These are phyloP conservation scores for Paracyprichromis sp. DNA, from an alignment of 2,113 vertebrate species.

Conservation along the genomic window DNA sequence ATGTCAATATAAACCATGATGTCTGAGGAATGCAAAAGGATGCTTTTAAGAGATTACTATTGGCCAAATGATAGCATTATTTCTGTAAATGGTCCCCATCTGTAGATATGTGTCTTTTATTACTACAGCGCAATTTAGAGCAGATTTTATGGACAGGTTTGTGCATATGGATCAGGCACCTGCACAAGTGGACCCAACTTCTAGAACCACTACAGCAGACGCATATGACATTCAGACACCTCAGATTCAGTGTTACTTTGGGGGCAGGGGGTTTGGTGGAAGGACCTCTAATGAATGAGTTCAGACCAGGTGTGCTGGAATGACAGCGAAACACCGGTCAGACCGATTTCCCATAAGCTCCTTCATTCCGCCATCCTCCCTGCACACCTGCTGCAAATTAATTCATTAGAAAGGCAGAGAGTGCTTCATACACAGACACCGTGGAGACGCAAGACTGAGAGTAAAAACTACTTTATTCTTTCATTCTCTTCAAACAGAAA, in stretches of 20 bases:
- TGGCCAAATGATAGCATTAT: background rate
- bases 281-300: conserved; percentile 23
- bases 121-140: background rate
- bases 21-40: background rate
- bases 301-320: background rate
- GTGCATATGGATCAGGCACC: background rate
- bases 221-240: background rate
- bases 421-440: background rate
- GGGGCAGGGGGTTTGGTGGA: background rate
- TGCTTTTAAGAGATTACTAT: background rate
- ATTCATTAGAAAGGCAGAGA: conserved; percentile 11
- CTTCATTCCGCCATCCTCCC: conserved; percentile 6
- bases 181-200: background rate
- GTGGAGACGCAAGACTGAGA: conserved; percentile 14
- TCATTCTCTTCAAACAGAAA: conserved; percentile 67
- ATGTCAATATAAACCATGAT: background rate
- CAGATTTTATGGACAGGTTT: background rate
- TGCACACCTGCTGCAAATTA: conserved; percentile 40
- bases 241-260: background rate
- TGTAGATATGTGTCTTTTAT: background rate
- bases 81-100: background rate
- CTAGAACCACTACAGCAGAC: background rate
- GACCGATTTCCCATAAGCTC: conserved; percentile 32
- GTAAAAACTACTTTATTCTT: conserved; percentile 76
- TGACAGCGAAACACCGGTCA: background rate